phyloP scores from a whole-genome alignment of 2,888 invertebrate species.

The Cheilosia variabilis region DNA sequence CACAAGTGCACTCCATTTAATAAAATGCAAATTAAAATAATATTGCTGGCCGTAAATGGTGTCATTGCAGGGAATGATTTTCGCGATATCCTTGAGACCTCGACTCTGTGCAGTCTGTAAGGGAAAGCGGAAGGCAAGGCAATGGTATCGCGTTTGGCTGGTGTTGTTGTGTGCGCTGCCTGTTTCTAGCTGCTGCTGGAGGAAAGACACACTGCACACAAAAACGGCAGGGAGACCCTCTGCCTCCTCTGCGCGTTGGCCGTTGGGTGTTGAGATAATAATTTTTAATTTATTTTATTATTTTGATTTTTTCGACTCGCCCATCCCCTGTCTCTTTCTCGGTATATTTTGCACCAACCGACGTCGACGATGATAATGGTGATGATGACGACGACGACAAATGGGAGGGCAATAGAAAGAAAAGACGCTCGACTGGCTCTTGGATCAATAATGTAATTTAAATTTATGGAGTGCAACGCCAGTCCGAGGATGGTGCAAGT shows the following conservation, averaged over 20 bases:
- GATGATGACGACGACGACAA: conserved; percentile 21
- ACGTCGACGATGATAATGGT: conserved; percentile 43
- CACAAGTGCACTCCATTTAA: conserved; percentile 75
- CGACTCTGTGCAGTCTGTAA: neutral
- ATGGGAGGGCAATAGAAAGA: conserved; percentile 41
- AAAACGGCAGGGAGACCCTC: neutral
- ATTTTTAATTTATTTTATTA: conserved; percentile 75
- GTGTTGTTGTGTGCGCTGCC: neutral
- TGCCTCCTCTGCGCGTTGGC: neutral
- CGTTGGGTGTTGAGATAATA: conserved; percentile 52
- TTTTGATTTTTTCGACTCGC: conserved; percentile 30
- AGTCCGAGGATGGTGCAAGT: conserved; percentile 14
- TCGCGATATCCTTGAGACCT: conserved; percentile 52
- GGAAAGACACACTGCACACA: neutral
- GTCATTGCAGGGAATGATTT: conserved; percentile 70
- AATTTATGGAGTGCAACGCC: conserved; percentile 70
- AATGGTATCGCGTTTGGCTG: conserved; percentile 40
- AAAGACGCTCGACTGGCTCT: conserved; percentile 61
- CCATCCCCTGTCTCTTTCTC: no score
- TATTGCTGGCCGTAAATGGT: conserved; percentile 72
- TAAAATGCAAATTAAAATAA: conserved; percentile 76
- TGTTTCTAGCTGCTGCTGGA: neutral
- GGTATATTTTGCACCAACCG: no score
- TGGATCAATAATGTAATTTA: conserved; percentile 75
- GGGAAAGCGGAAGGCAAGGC: conserved; percentile 36